Base-by-base conservation (phyloP, 1,140 invertebrate species). In the Drosophila ficusphila region DNA sequence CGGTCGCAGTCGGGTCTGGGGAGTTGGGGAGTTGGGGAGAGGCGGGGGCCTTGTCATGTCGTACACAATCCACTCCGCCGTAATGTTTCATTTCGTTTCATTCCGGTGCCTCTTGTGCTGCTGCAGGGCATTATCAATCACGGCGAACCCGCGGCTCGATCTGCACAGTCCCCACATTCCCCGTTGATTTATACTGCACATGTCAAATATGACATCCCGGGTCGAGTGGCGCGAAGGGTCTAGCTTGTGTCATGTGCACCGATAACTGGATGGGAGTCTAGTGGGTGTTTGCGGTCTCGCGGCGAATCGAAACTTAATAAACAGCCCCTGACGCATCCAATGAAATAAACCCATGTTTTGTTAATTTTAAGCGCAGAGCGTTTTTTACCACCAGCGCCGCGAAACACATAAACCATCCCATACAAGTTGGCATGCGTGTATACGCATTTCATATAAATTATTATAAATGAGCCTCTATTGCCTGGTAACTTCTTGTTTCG, bases 81-180 rank as follows among this genome's bases (percentile, higher is more conserved):
- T 89, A 81, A 81, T 85, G 86, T 90, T 90, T 82, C 77, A 86
- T 81, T 86, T 90, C 74, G 68, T 52, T 75, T 72, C 73, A 68
- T 74, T 67, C 71, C 56, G 49, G 49, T 56, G 41, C 53, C 42
- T 58, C 74, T 60, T 47, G 75, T 41, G 34, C 52, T 41, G 47
- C 41, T 71, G 53, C 27, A 57, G 31, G 68, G 62, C 64, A 79
- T 90, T 86, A 88, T 90, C 77, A 90, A 90, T 90, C 88, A 90
- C 78, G 78, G 72, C 33, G 64, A 44, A 60, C 47, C 49, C 51
- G 31, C 33, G 18, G 25, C 36, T 23, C 52, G 19, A 31, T 54
- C 12, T 11, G 9, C 23, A 5, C 36, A 38, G 31, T 48, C 42
- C 53, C 46, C 42, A 49, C 79, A 78, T 81, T 77, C 47, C 44